Base-by-base conservation (phyloP, 2,797 vertebrate genomes). In the Takifugu ocellatus region DNA sequence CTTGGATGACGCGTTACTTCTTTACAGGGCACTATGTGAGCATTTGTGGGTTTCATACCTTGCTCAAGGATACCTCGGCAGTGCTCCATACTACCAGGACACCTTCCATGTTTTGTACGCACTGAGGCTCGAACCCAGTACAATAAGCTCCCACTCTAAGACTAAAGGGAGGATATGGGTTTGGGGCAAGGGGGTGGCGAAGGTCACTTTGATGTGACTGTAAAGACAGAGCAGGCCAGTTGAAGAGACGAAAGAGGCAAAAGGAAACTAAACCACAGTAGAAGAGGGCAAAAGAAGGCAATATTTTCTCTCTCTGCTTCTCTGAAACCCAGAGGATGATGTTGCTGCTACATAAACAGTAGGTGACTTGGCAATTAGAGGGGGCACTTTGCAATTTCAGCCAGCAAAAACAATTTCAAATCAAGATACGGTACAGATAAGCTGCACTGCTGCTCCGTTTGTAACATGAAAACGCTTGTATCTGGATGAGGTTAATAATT, bases 201-300 rank as follows among this genome's bases (percentile, higher is more conserved):
- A 86, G 85, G 87, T 86, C 82, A 86, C 85, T 88, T 87, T 88
- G 84, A 88, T 86, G 87, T 82, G 82, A 72, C 83, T 84, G 76
- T 86, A 88, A 84, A 87, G 86, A 77, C 74, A 69, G 79, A 82
- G 81, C 74, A 70, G 77, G 79, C 67, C 81, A 51, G 78, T 73
- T 79, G 78, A 84, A 25, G 53, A 84, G 79, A 88, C 87, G 82
- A 88, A 88, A 85, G 84, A 54, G 73, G 75, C 60, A 63, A 63
- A 68, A 74, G 78, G 72, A 74, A 81, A 82, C 79, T 72, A 70
- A 73, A 75, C 71, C 77, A 74, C 61, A 63, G 75, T 68, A 68
- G 66, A 77, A 51, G 58, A 58, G 14, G 24, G 54, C 45, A 48
- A 27, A 72, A 60, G 63, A 66, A 66, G 56, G 51, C 60, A 5